These are phyloP conservation scores for Xiphorhynchus elegans DNA, from an alignment of 2,113 vertebrate species.

Conservation along the genomic window DNA sequence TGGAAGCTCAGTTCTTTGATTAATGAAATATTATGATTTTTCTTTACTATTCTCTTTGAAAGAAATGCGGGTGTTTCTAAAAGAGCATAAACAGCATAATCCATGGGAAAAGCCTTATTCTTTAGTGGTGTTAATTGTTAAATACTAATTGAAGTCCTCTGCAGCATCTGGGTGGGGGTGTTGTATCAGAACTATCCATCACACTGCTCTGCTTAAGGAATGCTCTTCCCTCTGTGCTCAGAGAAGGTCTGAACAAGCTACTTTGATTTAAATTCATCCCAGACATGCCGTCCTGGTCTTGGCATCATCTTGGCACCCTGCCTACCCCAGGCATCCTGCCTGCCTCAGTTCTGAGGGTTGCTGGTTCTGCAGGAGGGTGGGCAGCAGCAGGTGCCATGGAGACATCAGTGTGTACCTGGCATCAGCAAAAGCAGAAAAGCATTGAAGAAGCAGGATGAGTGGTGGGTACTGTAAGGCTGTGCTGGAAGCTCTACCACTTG, in stretches of 20 bases:
- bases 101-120: background rate
- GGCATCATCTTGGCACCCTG: background rate
- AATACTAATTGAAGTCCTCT: no score
- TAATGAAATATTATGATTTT: background rate
- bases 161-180: no score
- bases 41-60: background rate
- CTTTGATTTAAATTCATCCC: background rate
- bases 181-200: background rate
- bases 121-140: background rate
- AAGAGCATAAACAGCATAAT: background rate
- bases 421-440: background rate
- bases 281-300: no score
- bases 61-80: background rate
- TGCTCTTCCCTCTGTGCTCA: background rate
- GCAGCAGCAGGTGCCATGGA: background rate
- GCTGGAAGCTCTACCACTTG: fast-evolving
- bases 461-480: background rate
- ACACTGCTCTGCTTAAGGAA: background rate
- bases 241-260: fast-evolving
- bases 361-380: background rate
- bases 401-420: background rate
- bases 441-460: fast-evolving
- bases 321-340: no score
- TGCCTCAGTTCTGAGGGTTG: background rate
- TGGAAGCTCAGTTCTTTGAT: background rate